Conservation (phyloP, 2,888 invertebrate genomes). For the Cephalotes varians region DNA sequence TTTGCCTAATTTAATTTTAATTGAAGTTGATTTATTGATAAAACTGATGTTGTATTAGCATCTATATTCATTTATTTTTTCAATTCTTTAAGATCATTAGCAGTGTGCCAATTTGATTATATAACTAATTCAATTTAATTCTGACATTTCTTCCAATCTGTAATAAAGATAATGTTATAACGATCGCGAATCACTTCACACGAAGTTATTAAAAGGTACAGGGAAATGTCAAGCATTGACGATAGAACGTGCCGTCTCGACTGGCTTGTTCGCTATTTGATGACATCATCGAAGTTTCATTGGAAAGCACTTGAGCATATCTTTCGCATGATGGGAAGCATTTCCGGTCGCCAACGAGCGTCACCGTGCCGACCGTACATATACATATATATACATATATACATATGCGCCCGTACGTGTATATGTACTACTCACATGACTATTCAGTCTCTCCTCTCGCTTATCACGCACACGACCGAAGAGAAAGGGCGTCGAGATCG, state of each 20-base stretch:
- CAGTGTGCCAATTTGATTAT: neutral
- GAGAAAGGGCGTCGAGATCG: slow-evolving; percentile 47
- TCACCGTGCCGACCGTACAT: slow-evolving; percentile 27
- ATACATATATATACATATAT: slow-evolving; percentile 50
- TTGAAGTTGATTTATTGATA: neutral
- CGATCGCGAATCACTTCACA: neutral
- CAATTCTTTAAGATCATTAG: neutral
- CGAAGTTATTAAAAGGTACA: neutral
- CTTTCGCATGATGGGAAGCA: slow-evolving; percentile 21
- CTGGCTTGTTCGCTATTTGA: slow-evolving; percentile 22
- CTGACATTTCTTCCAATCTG: neutral
- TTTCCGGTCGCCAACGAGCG: slow-evolving; percentile 24
- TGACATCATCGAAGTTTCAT: slow-evolving; percentile 40
- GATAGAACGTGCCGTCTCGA: slow-evolving; percentile 26
- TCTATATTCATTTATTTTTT: neutral
- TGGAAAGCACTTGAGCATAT: slow-evolving; percentile 37
- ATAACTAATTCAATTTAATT: neutral
- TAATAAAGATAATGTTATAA: neutral
- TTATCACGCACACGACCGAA: slow-evolving; percentile 74
- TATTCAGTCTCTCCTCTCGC: slow-evolving; percentile 74
- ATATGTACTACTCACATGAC: slow-evolving; percentile 70
- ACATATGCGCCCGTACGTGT: slow-evolving; percentile 38
- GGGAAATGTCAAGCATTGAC: neutral
- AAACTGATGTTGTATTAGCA: neutral
- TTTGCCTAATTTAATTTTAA: neutral